Evolutionary conservation across 2,888 invertebrate genomes (phyloP).

Genomic region (Amiota communis): DNA sequence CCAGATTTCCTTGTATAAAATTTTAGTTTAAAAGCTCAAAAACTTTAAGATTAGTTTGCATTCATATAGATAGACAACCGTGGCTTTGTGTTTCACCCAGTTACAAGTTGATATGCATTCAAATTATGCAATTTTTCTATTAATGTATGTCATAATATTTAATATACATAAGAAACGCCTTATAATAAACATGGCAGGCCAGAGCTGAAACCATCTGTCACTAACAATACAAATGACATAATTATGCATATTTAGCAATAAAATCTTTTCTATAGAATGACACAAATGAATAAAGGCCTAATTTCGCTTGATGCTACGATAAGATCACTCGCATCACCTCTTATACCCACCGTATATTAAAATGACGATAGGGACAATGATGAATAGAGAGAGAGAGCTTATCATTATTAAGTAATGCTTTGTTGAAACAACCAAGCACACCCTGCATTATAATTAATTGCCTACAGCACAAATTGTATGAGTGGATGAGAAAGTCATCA

Average conservation of each 20-base stretch:
- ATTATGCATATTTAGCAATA: constrained; percentile 24
- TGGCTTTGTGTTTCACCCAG: no score
- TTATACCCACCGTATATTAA: no score
- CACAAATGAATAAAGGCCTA: neutral
- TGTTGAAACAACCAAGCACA: neutral
- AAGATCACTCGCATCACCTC: no score
- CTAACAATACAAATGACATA: constrained; percentile 12
- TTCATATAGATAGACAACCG: no score
- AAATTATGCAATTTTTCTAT: no score
- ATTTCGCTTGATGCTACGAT: neutral
- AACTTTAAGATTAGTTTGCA: no score
- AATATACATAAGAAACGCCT: no score
- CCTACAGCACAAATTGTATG: neutral
- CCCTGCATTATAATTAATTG: constrained; percentile 15
- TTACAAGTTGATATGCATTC: no score
- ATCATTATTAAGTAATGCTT: neutral
- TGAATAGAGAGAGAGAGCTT: neutral
- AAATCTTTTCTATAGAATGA: constrained; percentile 1
- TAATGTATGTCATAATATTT: no score
- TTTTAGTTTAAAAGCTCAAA: no score
- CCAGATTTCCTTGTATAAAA: no score
- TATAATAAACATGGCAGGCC: no score
- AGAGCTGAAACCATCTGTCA: neutral
- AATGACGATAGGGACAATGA: neutral
- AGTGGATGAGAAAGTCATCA: neutral